Evolutionary conservation across 1,140 invertebrate genomes (phyloP).

Genomic region (Leptestheria dahalacensis): DNA sequence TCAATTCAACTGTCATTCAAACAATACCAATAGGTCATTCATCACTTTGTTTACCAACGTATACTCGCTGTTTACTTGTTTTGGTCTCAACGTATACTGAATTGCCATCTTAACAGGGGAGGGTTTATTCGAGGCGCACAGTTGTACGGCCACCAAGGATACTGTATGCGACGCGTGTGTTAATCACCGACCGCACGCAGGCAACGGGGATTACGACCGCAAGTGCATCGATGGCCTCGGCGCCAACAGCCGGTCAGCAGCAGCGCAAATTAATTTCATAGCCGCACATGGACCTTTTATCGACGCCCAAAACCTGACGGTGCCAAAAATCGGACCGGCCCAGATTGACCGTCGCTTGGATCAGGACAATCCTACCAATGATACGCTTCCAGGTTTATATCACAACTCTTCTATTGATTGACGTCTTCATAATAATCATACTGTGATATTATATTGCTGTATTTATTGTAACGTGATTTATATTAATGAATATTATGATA

Average conservation of each 20-base stretch:
- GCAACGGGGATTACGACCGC: slow-evolving; percentile 3
- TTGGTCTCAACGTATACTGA: no score
- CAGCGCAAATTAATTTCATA: background rate
- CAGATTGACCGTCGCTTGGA: background rate
- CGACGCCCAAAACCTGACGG: background rate
- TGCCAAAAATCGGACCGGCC: background rate
- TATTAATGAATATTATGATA: no score
- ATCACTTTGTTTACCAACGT: no score
- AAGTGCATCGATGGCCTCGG: background rate
- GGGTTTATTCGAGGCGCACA: slow-evolving; percentile 5
- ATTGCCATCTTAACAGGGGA: background rate
- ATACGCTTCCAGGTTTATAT: background rate
- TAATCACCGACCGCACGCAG: background rate
- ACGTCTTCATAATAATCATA: no score
- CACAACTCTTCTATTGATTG: background rate
- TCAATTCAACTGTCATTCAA: no score
- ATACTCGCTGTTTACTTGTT: no score
- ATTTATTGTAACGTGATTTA: no score
- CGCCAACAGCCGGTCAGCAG: background rate
- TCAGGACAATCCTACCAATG: background rate
- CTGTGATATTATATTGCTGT: no score
- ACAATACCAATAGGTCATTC: no score
- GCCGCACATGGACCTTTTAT: background rate
- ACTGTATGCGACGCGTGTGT: slow-evolving; percentile 5
- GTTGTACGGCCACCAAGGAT: slow-evolving; percentile 1